These are phyloP conservation scores for Porites evermanni DNA, from an alignment of 92 coral and sea anemone species.

Conservation along the genomic window DNA sequence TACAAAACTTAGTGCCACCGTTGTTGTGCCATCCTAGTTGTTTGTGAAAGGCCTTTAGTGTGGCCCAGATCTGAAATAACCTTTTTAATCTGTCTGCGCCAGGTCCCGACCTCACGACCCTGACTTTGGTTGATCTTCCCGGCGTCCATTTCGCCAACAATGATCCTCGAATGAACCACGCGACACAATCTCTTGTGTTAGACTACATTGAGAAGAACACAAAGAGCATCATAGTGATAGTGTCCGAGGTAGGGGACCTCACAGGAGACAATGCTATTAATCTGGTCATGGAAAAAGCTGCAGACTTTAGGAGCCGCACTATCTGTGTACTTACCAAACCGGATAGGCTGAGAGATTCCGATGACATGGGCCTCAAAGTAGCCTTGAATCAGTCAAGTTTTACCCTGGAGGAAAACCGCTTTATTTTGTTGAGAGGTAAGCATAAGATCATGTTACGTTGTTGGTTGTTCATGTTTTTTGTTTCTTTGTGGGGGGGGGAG, in stretches of 20 bases:
- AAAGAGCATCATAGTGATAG: slow-evolving; percentile 79
- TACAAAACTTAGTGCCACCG: too few species aligned
- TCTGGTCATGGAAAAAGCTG: slow-evolving; percentile 75
- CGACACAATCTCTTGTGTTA: slow-evolving; percentile 71
- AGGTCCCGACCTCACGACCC: slow-evolving; percentile 79
- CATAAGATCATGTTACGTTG: too few species aligned
- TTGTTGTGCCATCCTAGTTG: too few species aligned
- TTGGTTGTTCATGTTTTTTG: too few species aligned
- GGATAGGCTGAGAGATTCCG: slow-evolving; percentile 74
- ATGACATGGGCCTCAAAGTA: slow-evolving; percentile 76
- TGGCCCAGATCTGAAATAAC: neutral
- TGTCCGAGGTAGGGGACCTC: slow-evolving; percentile 86
- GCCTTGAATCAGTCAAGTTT: slow-evolving; percentile 74
- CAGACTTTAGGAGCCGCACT: slow-evolving; percentile 69
- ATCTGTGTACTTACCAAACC: slow-evolving; percentile 89
- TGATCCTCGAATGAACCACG: slow-evolving; percentile 71
- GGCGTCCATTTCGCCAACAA: slow-evolving; percentile 89
- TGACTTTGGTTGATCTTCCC: slow-evolving; percentile 86
- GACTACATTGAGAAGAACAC: slow-evolving; percentile 81
- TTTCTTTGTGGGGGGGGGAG: too few species aligned
- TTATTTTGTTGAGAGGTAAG: slow-evolving; percentile 78
- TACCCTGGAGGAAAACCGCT: slow-evolving; percentile 77
- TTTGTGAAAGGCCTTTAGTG: too few species aligned
- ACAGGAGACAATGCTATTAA: slow-evolving; percentile 88
- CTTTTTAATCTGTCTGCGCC: neutral